phyloP scores from a whole-genome alignment of 2,888 invertebrate species.

The Thereva nobilitata region DNA sequence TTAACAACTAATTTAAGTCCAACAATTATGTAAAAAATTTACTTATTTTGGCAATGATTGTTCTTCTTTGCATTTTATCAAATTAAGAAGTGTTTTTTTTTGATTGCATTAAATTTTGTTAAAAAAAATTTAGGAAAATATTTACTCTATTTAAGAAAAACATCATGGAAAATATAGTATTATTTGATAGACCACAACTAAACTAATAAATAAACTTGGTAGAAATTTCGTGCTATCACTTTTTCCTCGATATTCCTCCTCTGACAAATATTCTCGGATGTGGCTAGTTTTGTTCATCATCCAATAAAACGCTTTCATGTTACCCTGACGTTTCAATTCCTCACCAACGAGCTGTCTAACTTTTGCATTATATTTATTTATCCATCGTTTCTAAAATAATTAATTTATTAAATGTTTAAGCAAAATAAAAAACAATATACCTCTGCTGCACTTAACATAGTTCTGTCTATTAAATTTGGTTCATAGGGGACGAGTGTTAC shows the following conservation, averaged over 20 bases:
- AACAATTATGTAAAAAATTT: no score
- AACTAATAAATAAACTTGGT: not conserved
- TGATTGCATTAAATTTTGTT: no score
- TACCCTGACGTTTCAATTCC: constrained; percentile 71
- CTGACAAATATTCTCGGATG: constrained; percentile 63
- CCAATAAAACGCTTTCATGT: constrained; percentile 78
- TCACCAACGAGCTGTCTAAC: constrained; percentile 74
- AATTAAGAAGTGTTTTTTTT: no score
- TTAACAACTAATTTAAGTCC: no score
- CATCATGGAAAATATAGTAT: no score
- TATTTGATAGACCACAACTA: no score
- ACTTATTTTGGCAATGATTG: no score
- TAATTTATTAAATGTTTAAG: constrained; percentile 3
- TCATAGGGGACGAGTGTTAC: constrained; percentile 88
- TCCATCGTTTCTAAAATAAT: constrained; percentile 68
- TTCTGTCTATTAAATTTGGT: constrained; percentile 78
- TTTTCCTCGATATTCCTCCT: constrained; percentile 53
- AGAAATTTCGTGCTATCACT: not conserved
- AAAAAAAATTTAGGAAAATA: no score
- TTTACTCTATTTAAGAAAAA: no score
- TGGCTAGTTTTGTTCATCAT: constrained; percentile 80
- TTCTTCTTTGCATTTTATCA: no score
- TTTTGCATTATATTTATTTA: constrained; percentile 77
- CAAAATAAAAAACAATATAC: constrained; percentile 58
- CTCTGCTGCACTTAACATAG: constrained; percentile 77